Evolutionary conservation across 2,888 invertebrate species (phyloP).

Genomic region (Tinea semifulvella): DNA sequence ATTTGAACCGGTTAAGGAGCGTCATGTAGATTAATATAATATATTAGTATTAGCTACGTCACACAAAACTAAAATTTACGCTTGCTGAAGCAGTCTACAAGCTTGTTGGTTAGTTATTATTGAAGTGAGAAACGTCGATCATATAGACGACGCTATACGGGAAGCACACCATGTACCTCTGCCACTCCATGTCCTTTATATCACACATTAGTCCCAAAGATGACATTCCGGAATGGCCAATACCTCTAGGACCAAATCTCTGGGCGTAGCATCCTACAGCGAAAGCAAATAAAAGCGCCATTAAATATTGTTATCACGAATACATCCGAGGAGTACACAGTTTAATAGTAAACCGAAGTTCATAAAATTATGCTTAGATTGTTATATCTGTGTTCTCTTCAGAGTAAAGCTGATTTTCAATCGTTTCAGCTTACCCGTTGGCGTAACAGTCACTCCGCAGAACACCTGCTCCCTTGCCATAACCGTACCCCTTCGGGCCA

Average conservation of each 20-base stretch:
- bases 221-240: conserved; percentile 91
- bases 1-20: not conserved
- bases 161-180: conserved; percentile 62
- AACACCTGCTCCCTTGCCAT: conserved; percentile 95
- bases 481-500: conserved; percentile 97
- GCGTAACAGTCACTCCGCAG: conserved; percentile 89
- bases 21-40: not conserved
- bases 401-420: conserved; percentile 44
- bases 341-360: conserved; percentile 15
- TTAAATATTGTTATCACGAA: conserved; percentile 23
- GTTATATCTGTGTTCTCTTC: conserved; percentile 41
- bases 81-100: conserved; percentile 45
- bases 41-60: not conserved
- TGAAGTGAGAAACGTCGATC: conserved; percentile 10
- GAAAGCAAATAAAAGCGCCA: conserved; percentile 56
- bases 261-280: conserved; percentile 92
- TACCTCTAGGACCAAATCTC: conserved; percentile 93
- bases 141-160: conserved; percentile 15
- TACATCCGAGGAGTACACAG: conserved; percentile 44
- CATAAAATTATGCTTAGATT: not conserved
- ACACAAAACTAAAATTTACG: conserved; percentile 21
- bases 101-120: conserved; percentile 21
- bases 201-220: conserved; percentile 87
- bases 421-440: conserved; percentile 73
- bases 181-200: conserved; percentile 79